Evolutionary conservation across 2,113 vertebrate genomes (phyloP).

Genomic region (Pantherophis guttatus): DNA sequence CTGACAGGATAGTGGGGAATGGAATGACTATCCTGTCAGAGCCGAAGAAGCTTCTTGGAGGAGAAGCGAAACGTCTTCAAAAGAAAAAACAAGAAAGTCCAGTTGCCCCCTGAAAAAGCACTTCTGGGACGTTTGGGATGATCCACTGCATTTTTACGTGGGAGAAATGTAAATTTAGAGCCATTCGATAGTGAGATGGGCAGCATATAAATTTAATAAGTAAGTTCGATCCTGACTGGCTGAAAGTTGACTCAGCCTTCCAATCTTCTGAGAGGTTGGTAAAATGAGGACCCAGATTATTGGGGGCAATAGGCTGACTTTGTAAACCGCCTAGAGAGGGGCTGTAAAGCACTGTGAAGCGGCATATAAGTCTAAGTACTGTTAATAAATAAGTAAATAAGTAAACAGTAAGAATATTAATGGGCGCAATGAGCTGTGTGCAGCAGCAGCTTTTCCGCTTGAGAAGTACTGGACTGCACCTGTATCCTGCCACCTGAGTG

Average conservation of each 20-base stretch:
- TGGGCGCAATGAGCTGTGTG: neutral
- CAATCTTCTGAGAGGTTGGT: neutral
- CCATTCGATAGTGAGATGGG: neutral
- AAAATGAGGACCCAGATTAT: neutral
- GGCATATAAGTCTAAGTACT: neutral
- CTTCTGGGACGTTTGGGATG: neutral
- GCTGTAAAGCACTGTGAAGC: neutral
- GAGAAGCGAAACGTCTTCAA: no score
- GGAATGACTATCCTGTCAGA: no score
- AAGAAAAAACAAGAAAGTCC: no score
- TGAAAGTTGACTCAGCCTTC: neutral
- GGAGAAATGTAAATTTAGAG: neutral
- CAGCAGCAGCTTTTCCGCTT: neutral
- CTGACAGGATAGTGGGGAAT: no score
- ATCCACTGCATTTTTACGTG: neutral
- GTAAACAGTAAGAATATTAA: neutral
- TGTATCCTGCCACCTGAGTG: neutral
- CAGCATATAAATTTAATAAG: neutral
- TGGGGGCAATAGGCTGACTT: neutral
- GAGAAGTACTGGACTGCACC: neutral
- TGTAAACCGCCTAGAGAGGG: no score
- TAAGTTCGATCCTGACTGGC: neutral
- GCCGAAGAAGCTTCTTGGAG: no score
- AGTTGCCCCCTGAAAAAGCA: no score
- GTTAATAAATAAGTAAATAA: neutral